A percentile compares a stretch with the other conserved stretches of the same genome.
Conservation (phyloP, 1,140 invertebrate species). For the Agrilus planipennis region DNA sequence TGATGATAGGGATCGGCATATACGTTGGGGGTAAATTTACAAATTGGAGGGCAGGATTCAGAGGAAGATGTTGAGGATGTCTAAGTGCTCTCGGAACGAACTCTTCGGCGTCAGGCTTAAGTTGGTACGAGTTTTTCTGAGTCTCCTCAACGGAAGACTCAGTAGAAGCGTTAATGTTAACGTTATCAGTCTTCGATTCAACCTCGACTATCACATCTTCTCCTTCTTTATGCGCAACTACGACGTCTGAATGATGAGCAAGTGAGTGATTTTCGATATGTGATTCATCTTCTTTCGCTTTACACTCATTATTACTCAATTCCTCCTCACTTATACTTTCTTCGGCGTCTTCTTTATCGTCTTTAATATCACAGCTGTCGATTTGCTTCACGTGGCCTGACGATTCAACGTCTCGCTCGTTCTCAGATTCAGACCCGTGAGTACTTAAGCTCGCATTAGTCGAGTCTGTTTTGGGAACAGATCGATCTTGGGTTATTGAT, state of each 20-base stretch:
- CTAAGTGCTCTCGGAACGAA: slow-evolving; percentile 26
- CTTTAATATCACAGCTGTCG: background rate
- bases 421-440: too few species aligned
- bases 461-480: too few species aligned
- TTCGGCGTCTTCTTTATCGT: background rate
- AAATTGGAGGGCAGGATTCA: slow-evolving; percentile 15
- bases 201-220: too few species aligned
- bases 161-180: too few species aligned
- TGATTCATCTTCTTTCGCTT: background rate
- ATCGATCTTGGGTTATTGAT: too few species aligned
- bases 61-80: slow-evolving; percentile 9
- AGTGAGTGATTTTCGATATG: too few species aligned
- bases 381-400: background rate
- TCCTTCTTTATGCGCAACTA: too few species aligned
- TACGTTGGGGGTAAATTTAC: slow-evolving; percentile 25
- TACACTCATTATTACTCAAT: background rate
- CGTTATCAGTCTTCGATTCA: too few species aligned
- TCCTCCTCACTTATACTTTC: background rate
- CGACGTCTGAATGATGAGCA: too few species aligned
- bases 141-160: background rate
- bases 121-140: slow-evolving; percentile 15
- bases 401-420: too few species aligned
- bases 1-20: slow-evolving; percentile 21
- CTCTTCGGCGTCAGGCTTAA: slow-evolving; percentile 33
- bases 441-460: too few species aligned